Percentiles rank a stretch among this genome's conserved stretches.
phyloP scores from a whole-genome alignment of 2,797 vertebrate genomes.

The Hybognathus amarus region DNA sequence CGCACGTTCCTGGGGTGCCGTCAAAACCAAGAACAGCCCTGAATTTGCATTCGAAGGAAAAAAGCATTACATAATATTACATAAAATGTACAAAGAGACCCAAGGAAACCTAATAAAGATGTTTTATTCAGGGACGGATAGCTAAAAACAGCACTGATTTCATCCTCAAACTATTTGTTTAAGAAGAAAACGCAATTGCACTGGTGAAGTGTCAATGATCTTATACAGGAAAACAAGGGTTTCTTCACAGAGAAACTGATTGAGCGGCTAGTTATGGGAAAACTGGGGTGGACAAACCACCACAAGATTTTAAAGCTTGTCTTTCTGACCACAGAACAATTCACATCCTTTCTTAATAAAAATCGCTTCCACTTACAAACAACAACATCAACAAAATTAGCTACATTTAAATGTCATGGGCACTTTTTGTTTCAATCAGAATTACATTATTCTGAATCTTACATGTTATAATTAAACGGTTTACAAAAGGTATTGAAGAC shows the following conservation, averaged over 20 bases:
- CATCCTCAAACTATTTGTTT: not conserved
- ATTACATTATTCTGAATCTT: not conserved
- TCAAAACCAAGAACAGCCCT: conserved; percentile 21
- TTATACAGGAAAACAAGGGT: not conserved
- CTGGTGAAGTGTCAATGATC: conserved; percentile 7
- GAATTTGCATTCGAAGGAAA: conserved; percentile 18
- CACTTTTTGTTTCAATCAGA: not conserved
- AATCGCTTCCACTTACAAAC: not conserved
- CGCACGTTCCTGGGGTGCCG: conserved; percentile 40
- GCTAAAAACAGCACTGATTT: conserved; percentile 1
- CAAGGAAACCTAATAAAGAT: not conserved
- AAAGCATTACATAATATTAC: conserved; percentile 25
- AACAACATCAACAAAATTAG: not conserved
- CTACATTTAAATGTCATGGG: not conserved
- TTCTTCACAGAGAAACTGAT: conserved; percentile 22
- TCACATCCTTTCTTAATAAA: conserved; percentile 2
- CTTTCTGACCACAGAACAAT: conserved; percentile 17
- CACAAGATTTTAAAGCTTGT: not conserved
- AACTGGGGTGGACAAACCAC: conserved; percentile 43
- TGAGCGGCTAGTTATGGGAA: conserved; percentile 49
- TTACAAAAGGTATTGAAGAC: not conserved
- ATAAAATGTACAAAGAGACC: conserved; percentile 4
- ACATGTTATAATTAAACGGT: too few species aligned
- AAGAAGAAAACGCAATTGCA: not conserved
- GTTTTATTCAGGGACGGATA: not conserved